A percentile compares a stretch with the other conserved stretches of the same genome.
Evolutionary conservation across 2,113 vertebrate species (phyloP).

Genomic region (Myrmecophaga tridactyla): DNA sequence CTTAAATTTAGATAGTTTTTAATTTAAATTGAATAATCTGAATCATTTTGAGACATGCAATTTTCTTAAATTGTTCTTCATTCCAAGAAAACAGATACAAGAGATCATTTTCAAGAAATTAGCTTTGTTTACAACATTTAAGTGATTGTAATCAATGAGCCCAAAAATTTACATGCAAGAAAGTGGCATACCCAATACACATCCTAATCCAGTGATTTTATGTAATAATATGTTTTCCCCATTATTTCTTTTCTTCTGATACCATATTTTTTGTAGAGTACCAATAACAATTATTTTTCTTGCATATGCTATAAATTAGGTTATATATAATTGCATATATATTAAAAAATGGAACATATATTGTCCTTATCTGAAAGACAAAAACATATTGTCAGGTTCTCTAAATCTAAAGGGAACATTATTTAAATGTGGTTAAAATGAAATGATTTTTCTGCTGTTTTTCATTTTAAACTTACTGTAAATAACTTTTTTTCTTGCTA

Average conservation of each 20-base stretch:
- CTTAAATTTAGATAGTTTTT: neutral
- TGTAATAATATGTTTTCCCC: neutral
- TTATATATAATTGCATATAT: neutral
- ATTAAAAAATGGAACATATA: neutral
- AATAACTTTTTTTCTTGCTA: constrained; percentile 38
- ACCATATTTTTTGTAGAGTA: neutral
- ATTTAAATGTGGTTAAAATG: neutral
- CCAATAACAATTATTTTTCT: neutral
- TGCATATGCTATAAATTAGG: neutral
- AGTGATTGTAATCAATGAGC: neutral
- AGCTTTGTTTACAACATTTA: neutral
- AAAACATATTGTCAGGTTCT: neutral
- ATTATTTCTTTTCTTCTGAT: neutral
- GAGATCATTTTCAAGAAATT: neutral
- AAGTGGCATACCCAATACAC: neutral
- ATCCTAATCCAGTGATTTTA: neutral
- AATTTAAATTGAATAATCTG: neutral
- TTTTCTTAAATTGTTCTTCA: neutral
- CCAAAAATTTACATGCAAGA: neutral
- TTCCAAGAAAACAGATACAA: neutral
- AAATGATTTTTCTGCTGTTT: constrained; percentile 42
- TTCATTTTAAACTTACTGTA: constrained; percentile 63
- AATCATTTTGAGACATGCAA: neutral
- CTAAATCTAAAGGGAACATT: constrained; percentile 14
- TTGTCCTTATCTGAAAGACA: neutral